A percentile compares a stretch with the other conserved stretches of the same genome.
Conservation (phyloP, 2,888 invertebrate genomes). For the Poecilobothrus nobilitatus region DNA sequence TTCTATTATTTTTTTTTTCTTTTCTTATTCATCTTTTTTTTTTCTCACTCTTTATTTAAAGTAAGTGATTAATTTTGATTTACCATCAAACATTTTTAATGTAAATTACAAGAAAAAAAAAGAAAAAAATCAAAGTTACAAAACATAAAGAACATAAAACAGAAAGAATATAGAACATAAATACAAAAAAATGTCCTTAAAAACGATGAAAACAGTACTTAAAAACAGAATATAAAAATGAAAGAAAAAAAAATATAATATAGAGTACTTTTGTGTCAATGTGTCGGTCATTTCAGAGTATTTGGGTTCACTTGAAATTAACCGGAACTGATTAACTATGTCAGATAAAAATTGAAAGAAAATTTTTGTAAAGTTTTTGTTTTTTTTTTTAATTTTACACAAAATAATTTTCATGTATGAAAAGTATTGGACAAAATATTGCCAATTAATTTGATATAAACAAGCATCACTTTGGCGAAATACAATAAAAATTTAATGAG, state of each 20-base stretch:
- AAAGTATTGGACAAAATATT: too few species aligned
- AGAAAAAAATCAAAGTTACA: background rate
- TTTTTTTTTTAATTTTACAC: too few species aligned
- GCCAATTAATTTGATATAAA: too few species aligned
- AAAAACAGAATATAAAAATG: too few species aligned
- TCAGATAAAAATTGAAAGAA: background rate
- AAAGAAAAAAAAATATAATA: background rate
- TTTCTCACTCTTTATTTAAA: background rate
- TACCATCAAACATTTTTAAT: conserved; percentile 1
- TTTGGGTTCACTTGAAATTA: background rate
- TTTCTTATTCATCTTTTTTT: background rate
- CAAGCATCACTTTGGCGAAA: too few species aligned
- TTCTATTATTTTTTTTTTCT: too few species aligned
- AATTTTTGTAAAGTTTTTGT: background rate
- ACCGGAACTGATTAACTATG: background rate
- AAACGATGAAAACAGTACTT: too few species aligned
- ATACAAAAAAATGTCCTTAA: too few species aligned
- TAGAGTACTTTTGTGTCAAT: background rate
- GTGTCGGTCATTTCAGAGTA: background rate
- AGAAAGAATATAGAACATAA: background rate
- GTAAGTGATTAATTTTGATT: conserved; percentile 1
- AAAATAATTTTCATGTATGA: too few species aligned
- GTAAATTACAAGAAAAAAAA: background rate
- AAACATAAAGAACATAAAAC: background rate
- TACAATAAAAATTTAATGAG: too few species aligned